A percentile compares a stretch with the other conserved stretches of the same genome.
Evolutionary conservation across 2,888 invertebrate species (phyloP).

Genomic region (Caenorhabditis becei): DNA sequence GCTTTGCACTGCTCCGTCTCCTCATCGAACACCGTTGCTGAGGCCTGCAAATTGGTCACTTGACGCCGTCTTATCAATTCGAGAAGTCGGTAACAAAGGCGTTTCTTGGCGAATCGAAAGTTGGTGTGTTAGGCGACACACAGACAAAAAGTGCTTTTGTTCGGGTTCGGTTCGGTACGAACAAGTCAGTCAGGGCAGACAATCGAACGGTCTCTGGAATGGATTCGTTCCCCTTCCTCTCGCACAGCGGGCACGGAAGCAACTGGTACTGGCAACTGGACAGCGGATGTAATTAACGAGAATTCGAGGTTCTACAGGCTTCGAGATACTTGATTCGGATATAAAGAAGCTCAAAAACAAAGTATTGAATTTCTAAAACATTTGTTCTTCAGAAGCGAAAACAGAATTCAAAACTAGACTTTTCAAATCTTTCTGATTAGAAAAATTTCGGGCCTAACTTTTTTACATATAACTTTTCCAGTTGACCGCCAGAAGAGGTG

Average conservation of each 20-base stretch:
- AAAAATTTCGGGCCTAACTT: no score
- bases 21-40: constrained; percentile 55
- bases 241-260: constrained; percentile 12
- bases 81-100: constrained; percentile 11
- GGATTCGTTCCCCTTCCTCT: constrained; percentile 31
- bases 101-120: constrained; percentile 23
- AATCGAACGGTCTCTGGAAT: constrained; percentile 23
- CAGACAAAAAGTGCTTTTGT: constrained; percentile 50
- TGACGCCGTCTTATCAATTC: constrained; percentile 13
- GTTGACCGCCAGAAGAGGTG: no score
- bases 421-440: no score
- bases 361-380: no score
- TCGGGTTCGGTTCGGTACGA: not conserved
- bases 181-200: constrained; percentile 17
- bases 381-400: no score
- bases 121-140: constrained; percentile 10
- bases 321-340: no score
- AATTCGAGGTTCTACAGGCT: no score
- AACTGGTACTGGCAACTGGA: no score
- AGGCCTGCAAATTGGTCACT: constrained; percentile 28
- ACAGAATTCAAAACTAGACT: no score
- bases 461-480: no score
- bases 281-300: no score
- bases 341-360: no score
- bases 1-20: constrained; percentile 68